These are phyloP conservation scores for Sisor rabdophorus DNA, from an alignment of 2,113 vertebrate genomes.

Conservation along the genomic window DNA sequence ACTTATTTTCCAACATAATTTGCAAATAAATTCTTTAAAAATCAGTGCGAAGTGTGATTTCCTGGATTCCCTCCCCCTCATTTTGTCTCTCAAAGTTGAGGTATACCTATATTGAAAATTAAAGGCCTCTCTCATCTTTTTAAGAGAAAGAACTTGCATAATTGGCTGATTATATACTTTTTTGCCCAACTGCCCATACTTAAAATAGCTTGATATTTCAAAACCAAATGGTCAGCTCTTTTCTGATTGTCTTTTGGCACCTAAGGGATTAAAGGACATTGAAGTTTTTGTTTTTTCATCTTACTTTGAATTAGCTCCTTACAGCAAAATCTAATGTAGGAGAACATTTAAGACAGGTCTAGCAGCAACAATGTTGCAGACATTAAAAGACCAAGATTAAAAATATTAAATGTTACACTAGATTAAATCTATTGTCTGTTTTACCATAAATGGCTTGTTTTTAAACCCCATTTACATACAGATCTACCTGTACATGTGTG, in stretches of 20 bases:
- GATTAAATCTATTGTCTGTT: background rate
- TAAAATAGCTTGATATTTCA: background rate
- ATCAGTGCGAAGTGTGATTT: no score
- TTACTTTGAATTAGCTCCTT: background rate
- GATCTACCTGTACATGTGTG: slow-evolving; percentile 47
- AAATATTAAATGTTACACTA: background rate
- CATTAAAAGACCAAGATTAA: background rate
- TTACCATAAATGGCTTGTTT: background rate
- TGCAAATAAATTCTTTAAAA: no score
- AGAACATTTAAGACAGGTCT: background rate
- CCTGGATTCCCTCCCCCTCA: no score
- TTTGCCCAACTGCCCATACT: no score
- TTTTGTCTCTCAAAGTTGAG: no score
- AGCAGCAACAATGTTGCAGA: background rate
- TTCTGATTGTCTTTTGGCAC: slow-evolving; percentile 11
- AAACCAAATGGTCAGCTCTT: background rate
- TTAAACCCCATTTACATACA: slow-evolving; percentile 20
- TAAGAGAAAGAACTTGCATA: no score
- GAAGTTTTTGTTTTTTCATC: background rate
- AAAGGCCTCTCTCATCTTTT: no score
- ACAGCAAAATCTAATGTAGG: background rate
- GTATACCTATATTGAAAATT: no score
- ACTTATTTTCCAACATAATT: no score
- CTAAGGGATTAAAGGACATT: slow-evolving; percentile 2
- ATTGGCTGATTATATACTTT: no score